Percentiles rank a stretch among this genome's conserved stretches.
Evolutionary conservation across 2,797 vertebrate species (phyloP).

Genomic region (Sebastes itinus): DNA sequence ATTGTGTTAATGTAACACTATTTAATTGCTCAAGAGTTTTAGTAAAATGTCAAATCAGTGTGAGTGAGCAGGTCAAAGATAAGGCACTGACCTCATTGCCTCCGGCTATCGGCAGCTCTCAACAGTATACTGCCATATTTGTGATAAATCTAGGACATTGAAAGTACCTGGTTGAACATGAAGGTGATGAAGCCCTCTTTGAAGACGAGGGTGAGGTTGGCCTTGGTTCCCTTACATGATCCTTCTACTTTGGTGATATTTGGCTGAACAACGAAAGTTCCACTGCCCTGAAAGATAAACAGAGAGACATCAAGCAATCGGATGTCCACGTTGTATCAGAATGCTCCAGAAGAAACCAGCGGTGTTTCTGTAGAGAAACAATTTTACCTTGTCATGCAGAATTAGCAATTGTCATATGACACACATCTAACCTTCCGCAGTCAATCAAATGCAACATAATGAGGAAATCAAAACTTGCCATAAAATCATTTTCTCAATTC

Average conservation of each 20-base stretch:
- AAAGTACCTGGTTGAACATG: constrained; percentile 73
- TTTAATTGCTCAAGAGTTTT: neutral
- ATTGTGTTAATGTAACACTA: neutral
- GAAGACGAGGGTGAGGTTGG: constrained; percentile 51
- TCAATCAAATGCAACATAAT: neutral
- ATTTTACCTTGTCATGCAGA: neutral
- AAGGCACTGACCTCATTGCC: neutral
- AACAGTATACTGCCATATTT: neutral
- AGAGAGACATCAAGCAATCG: neutral
- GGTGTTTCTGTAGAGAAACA: neutral
- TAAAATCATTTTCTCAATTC: constrained; percentile 4
- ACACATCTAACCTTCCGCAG: neutral
- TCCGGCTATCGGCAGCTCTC: neutral
- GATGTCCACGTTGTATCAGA: neutral
- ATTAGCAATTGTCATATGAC: constrained; percentile 12
- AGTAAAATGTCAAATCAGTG: neutral
- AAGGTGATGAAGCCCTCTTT: constrained; percentile 64
- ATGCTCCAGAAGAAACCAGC: no score
- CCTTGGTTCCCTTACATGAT: neutral
- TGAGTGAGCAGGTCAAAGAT: neutral
- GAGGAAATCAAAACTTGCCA: constrained; percentile 30
- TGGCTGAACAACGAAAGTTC: constrained; percentile 72
- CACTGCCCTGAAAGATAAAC: constrained; percentile 47
- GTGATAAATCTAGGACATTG: neutral
- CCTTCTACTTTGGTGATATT: rapidly evolving